Base-by-base conservation (phyloP, 2,888 invertebrate genomes). In the Acanthoscelides obtectus region DNA sequence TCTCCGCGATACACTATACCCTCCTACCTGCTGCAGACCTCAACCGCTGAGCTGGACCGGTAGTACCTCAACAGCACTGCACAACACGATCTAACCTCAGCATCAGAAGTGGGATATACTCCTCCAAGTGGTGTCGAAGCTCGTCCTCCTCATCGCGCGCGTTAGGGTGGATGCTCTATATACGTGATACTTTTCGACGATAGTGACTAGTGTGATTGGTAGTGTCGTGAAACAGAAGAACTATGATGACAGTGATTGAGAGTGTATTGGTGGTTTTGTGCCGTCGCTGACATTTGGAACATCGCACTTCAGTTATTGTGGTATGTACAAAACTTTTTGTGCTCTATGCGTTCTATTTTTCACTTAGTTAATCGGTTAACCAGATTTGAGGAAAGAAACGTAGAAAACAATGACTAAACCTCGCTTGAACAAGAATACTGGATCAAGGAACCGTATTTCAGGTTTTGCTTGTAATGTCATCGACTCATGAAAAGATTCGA, bases 1-100 rank as follows among this genome's bases (percentile, higher is more conserved):
- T 73, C 64, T 74, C 68, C 45, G 66, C 66, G 66, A 66, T 66
- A 21, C 66, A 66, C 66, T 8, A 17, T 17, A 19, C 66, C 22
- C 19, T 17, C 66, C 22, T 12, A 1, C 22, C 20, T 64, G 4
- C 22, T 22, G 66, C 66, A 45, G 45, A 45, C 45, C 45, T 45
- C 45, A 45, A 45, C 45, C 45, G n/a, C n/a, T n/a, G 5, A 25
- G 25, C 25, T 25, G 25, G 25, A 25, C 6, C 25, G 25, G 4
- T 6, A 25, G 25, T 25, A 25, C 3, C 25, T 25, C 25, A 25
- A 25, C 45, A 45, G 12, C 45, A 45, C 45, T 17, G 5, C 45
- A 45, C 45, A 45, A 12, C 45, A 12, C 17, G 8, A 1, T 45
- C 45, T 45, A 45, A 45, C 45, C 45, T 45, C 45, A 25, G 45